Evolutionary conservation across 1,140 invertebrate species (phyloP), one percentile per base, ranked within the genome.

Genomic region (Drosophila saltans): DNA sequence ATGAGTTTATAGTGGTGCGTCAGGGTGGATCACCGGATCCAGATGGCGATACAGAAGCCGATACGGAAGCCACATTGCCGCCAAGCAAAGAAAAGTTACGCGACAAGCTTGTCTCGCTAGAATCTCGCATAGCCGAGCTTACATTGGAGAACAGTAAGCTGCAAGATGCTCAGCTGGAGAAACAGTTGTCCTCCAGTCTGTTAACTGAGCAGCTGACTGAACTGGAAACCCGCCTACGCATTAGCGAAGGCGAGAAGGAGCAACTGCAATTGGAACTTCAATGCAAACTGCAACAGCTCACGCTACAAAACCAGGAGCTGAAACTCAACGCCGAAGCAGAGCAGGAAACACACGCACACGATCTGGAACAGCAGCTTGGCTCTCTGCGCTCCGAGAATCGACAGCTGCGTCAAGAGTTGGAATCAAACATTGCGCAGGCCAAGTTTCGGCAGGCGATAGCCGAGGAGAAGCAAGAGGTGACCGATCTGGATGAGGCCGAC

Each of bases 161-260:
- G 43, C 73, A 79, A 64, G 81, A 90, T 33, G 75, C 61, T n/a
- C 93, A 94, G 67, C 92, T 94, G 80, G 94, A 94, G 66, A 94
- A 93, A 26, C 93, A 94, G 88, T 90, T 93, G 74, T 91, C 93
- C 2, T 92, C 93, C 60, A 93, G 93, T 75, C 92, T 93, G 48
- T 82, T 94, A 1, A 93, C 92, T 70, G 92, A 93, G 52, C 93
- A 94, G 76, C 93, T 94, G 9, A 24, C 41, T 0, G 90, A 91
- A 41, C 64, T 91, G 64, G 82, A 91, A 68, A 72, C 78, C n/a
- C 85, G 90, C 2, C 61, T 91, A 28, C 69, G 83, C 0, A 76
- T 91, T 21, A 77, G 85, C 26, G 90, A 88, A 39, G 70, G 73
- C 62, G 83, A 88, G 48, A 91, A 91, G 73, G 90, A 91, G 68